These are phyloP conservation scores for Agrochola macilenta DNA, from an alignment of 2,888 invertebrate species.

Conservation along the genomic window DNA sequence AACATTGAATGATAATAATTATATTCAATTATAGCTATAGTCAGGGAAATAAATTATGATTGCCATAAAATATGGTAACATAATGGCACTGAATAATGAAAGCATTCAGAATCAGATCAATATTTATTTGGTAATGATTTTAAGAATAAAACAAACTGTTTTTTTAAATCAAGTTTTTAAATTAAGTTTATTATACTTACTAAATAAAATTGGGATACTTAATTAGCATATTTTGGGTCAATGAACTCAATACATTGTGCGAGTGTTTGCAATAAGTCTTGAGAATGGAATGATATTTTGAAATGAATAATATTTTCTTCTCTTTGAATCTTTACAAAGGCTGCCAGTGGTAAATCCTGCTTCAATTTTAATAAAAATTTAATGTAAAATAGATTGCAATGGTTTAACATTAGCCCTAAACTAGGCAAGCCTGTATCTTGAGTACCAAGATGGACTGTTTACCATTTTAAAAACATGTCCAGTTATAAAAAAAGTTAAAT, in stretches of 20 bases:
- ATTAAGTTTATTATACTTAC: too few relatives aligned
- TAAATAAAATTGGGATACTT: too few relatives aligned
- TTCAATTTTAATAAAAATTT: background rate
- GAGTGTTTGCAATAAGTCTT: background rate
- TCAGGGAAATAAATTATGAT: background rate
- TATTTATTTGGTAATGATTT: background rate
- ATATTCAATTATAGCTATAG: background rate
- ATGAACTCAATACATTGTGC: background rate
- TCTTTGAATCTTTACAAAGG: background rate
- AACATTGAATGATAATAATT: background rate
- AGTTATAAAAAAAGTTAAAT: background rate
- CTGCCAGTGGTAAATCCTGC: background rate
- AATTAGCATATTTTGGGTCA: slow-evolving; percentile 4
- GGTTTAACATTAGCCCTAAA: background rate
- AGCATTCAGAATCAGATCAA: background rate
- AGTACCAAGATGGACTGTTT: background rate
- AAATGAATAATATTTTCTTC: background rate
- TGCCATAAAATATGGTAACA: background rate
- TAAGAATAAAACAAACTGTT: background rate
- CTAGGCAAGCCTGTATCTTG: background rate
- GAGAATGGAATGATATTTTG: background rate
- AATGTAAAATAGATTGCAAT: background rate
- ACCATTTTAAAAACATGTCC: background rate
- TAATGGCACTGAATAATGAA: too few relatives aligned
- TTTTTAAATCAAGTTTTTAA: background rate